Base-by-base conservation (phyloP, 53 echinoderm and acorn worm genomes). In the Luidia sarsii region DNA sequence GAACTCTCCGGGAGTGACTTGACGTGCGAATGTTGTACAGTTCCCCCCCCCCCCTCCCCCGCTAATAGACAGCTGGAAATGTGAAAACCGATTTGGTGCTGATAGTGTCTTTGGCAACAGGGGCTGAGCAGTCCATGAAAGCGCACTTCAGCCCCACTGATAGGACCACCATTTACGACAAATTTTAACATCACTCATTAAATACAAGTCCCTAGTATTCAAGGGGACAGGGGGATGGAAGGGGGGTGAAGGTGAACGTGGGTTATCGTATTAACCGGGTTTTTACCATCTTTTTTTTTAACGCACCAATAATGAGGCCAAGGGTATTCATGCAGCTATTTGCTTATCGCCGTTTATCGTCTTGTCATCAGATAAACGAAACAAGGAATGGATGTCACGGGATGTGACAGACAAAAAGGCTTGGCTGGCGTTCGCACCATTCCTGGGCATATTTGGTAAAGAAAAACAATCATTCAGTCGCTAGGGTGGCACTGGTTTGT, bases 251-350 rank as follows among this genome's bases (percentile, higher is more conserved):
- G 77, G 59, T 74, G 59, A 74, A 43, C 31, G 16, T 10, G 46
- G 77, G 77, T 77, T 77, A 77, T 77, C 77, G 30, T 27, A 32
- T 31, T 61, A 20, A 46, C 77, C 77, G 48, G 61, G 60, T 77
- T 77, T 60, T 48, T 14, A n/a, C 60, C 30, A 41, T 77, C 59
- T 77, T 43, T n/a, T n/a, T n/a, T n/a, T n/a, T n/a, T n/a, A n/a
- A n/a, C n/a, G n/a, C n/a, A n/a, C n/a, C n/a, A n/a, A n/a, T n/a
- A n/a, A n/a, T n/a, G n/a, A n/a, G n/a, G n/a, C n/a, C n/a, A n/a
- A n/a, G n/a, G n/a, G n/a, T n/a, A n/a, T n/a, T n/a, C n/a, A n/a
- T n/a, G n/a, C n/a, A n/a, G n/a, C n/a, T 77, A 60, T 77, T 77
- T 61, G 45, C 77, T 15, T n/a, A 0, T 45, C 29, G 2, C 77